Base-by-base conservation (phyloP, 2,888 invertebrate genomes). In the Endomychus coccineus region DNA sequence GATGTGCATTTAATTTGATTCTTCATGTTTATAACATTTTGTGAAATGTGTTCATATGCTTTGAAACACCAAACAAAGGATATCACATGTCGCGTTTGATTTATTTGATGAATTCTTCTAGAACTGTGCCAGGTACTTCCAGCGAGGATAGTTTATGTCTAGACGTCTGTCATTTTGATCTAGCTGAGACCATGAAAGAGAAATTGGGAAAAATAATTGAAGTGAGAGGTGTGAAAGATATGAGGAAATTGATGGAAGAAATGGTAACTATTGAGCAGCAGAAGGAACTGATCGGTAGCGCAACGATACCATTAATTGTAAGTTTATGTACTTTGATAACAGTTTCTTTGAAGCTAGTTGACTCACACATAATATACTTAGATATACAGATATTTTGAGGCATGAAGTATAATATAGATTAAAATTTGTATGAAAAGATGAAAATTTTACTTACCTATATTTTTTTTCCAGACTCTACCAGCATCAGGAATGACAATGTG, bases 211-310 rank as follows among this genome's bases (percentile, higher is more conserved):
- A 88, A 67, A 73, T 90, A 43, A 80, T 82, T 46, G 86, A 85
- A 52, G 83, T 90, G 0, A 89, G 89, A 68, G 89, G 88, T 1
- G 80, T 88, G 0, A 80, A 80, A 58, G 90, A 90, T 0, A 70
- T 90, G 11, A 73, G 84, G 16, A 89, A 87, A 62, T 64, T 89
- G 19, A 81, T 89, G 70, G 90, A 89, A 58, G 90, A 90, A 68
- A 86, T 90, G 39, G 88, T 95, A 10, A 94, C 96, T 1, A 85
- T 96, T 45, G 91, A 82, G 71, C 90, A 83, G 66, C 84, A 94
- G 50, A 96, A 97, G 61, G 97, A 98, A 67, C 80, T 97, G 38
- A 86, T 97, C 40, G 97, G 97, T 1, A 82, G 81, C 40, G 80
- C 90, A 25, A 80, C 80, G 58, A 80, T 97, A 55, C 80, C 84